Evolutionary conservation across 2,888 invertebrate genomes (phyloP), one percentile per base, ranked within the genome.

Genomic region (Nudaria mundana): DNA sequence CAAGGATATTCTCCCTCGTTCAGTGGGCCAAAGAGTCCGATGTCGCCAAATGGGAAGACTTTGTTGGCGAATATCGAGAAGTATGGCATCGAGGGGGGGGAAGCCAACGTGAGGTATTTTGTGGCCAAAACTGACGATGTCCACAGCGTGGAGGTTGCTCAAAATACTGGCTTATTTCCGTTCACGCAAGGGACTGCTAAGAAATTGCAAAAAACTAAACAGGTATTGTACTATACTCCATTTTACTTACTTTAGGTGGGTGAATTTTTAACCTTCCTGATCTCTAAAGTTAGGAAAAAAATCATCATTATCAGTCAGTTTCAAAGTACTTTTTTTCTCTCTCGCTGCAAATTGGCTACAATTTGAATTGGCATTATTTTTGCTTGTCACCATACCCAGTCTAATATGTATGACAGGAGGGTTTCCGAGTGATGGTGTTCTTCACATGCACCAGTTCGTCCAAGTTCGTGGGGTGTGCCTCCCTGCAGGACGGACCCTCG

Each of bases 111-210:
- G 47, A 63, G 68, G 14, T 94, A 91, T 72, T 91, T 93, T 58
- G 80, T 94, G 32, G 92, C 92, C 63, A 91, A 91, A 60, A 91
- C 91, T 10, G 90, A 87, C 23, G 91, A 90, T 44, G 68, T 84
- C 40, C 90, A 89, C 41, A 76, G 79, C 29, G 82, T 93, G 23
- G 92, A 92, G 39, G 74, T 89, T 11, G 91, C 92, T 4, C 84
- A 91, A 45, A 78, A 67, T 33, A 85, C 85, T 6, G 89, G 89
- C 23, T 76, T 81, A 5, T 93, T 91, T 89, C 89, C 90, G 10
- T 92, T 93, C 62, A 77, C 91, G n/a, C 87, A 85, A 12, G 83
- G 82, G 40, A 92, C 92, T 3, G 91, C 91, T 44, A 91, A 90
- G 63, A 92, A 91, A 62, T 67, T 94, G 39, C 83, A 91, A 56